Conservation (phyloP, 2,113 vertebrate species). For the Anser cygnoides region DNA sequence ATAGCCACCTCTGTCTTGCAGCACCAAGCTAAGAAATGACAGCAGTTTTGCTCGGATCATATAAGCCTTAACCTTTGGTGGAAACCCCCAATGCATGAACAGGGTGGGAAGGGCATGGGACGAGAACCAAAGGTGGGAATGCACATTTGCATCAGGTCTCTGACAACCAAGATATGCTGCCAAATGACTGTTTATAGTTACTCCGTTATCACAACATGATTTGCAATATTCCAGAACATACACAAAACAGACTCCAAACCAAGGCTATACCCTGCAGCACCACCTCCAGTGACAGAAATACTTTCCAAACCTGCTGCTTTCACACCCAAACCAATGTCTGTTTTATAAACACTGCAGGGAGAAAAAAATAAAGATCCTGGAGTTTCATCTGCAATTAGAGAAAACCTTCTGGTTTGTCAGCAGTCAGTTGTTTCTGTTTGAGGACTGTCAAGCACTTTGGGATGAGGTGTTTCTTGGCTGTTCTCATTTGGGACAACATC, state of each 20-base stretch:
- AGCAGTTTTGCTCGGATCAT: not conserved
- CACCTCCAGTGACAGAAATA: not conserved
- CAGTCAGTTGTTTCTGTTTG: not conserved
- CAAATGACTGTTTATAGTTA: not conserved
- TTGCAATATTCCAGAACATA: not conserved
- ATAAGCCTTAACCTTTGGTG: fast-evolving
- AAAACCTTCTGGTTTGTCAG: not conserved
- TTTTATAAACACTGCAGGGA: constrained; percentile 2
- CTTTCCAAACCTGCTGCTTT: constrained; percentile 5
- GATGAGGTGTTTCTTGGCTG: not conserved
- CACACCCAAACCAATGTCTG: not conserved
- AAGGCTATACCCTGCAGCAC: not conserved
- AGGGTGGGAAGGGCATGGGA: not conserved
- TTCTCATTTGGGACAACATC: not conserved
- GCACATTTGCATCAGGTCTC: not conserved
- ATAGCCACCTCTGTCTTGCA: not conserved
- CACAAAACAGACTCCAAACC: not conserved
- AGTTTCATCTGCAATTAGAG: constrained; percentile 10
- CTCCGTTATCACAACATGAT: not conserved
- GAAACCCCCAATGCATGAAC: not conserved
- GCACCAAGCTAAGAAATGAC: not conserved
- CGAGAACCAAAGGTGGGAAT: not conserved
- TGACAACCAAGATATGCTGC: not conserved
- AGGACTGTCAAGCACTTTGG: fast-evolving
- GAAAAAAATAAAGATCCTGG: not conserved